Evolutionary conservation across 2,797 vertebrate genomes (phyloP), one percentile per base, ranked within the genome.

Genomic region (Coreius guichenoti): DNA sequence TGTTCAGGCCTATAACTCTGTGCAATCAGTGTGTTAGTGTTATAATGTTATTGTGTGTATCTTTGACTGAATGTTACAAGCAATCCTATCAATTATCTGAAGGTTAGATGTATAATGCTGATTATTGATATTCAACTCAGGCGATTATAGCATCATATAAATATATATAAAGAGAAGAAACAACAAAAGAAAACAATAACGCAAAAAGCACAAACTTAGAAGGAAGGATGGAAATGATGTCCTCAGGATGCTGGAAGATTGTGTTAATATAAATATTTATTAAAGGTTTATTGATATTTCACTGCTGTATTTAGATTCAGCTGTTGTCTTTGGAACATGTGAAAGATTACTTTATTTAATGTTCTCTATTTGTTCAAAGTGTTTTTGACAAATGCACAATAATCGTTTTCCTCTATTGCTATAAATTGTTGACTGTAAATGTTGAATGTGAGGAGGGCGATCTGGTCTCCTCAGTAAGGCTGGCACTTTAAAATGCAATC

Each of bases 401-500:
- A 80, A 70, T 75, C 63, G 61, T 56, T 86, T 31, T 75, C 76
- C 76, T 88, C 49, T 83, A 56, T 70, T 51, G 13, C 58, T 79
- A 68, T 86, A 67, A 87, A 87, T 33, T 86, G 90, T 92, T 84
- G 83, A 88, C 86, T 89, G 88, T 82, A 83, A 80, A 86, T 90
- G 56, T 63, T 87, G 77, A 91, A 82, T 83, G 87, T 81, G 85
- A 83, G 88, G 88, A 86, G 61, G 87, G 87, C 33, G 87, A 87
- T 90, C 78, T 14, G 43, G 87, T 90, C 90, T 86, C 54, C 87
- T 88, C 88, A 76, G 84, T 86, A 89, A 81, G 84, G 90, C 90
- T 87, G 92, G 93, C 94, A 95, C 94, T 95, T 95, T 95, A 95
- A 93, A 90, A 81, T 81, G 90, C 89, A 94, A 92, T 92, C 88